Conservation (phyloP, 2,888 invertebrate species). For the Sarcophaga subvicina region DNA sequence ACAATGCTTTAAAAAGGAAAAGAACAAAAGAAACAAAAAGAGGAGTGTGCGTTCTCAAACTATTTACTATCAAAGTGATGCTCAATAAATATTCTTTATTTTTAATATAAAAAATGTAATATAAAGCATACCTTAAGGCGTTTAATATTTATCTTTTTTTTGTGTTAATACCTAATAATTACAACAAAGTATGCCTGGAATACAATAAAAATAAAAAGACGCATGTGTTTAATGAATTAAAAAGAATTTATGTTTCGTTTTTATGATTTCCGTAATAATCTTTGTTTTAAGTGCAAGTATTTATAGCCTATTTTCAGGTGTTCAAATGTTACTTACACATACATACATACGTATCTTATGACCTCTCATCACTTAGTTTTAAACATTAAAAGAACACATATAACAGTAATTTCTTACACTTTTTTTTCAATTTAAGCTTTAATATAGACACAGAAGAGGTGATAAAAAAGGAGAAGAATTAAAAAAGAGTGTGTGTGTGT, state of each 20-base stretch:
- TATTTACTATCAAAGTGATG: not conserved
- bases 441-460: not conserved
- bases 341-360: conserved; percentile 19
- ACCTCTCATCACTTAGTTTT: conserved; percentile 32
- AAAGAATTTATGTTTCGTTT: conserved; percentile 30
- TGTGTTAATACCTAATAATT: conserved; percentile 1
- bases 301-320: conserved; percentile 77
- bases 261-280: conserved; percentile 55
- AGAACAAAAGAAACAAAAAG: conserved; percentile 11
- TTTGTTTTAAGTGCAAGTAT: conserved; percentile 67
- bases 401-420: conserved; percentile 39
- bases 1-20: conserved; percentile 5
- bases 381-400: not conserved
- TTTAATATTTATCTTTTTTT: not conserved
- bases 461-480: not conserved
- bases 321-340: conserved; percentile 32
- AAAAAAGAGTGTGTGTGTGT: not conserved
- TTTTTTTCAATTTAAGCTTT: conserved; percentile 50
- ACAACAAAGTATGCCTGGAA: not conserved
- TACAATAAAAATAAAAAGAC: conserved; percentile 1
- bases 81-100: conserved; percentile 9
- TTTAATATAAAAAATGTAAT: not conserved
- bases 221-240: conserved; percentile 36
- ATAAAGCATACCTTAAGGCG: conserved; percentile 38
- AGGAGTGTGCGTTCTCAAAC: not conserved